phyloP scores from a whole-genome alignment of 2,113 vertebrate genomes.

The Neogale vison region DNA sequence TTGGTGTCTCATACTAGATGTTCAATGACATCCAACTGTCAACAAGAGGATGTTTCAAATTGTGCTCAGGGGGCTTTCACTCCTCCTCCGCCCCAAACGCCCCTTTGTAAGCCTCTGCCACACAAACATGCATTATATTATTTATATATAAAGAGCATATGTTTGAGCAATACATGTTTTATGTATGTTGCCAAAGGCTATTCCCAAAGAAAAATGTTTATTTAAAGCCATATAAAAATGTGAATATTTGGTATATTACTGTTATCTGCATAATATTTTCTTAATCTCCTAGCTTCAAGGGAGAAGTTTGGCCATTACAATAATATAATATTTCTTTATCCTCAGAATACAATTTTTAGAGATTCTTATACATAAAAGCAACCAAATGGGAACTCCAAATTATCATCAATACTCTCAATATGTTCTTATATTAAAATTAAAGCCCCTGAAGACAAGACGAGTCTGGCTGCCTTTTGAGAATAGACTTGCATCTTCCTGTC shows the following conservation, averaged over 20 bases:
- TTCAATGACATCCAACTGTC: not conserved
- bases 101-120: not conserved
- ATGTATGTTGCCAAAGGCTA: slow-evolving; percentile 30
- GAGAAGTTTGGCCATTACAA: not conserved
- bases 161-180: slow-evolving; percentile 20
- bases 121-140: not conserved
- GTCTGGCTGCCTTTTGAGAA: not conserved
- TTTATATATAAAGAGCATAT: not conserved
- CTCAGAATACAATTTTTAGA: not conserved
- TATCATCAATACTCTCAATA: not conserved
- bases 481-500: not conserved
- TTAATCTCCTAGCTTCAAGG: not conserved
- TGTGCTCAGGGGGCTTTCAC: not conserved
- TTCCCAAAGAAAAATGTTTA: slow-evolving; percentile 22
- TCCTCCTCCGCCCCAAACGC: not conserved
- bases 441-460: not conserved
- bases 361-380: not conserved
- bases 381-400: not conserved
- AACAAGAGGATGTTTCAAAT: not conserved
- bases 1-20: not conserved
- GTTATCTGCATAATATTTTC: not conserved
- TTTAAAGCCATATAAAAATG: not conserved
- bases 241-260: not conserved
- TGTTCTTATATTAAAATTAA: slow-evolving; percentile 17
- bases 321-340: not conserved